phyloP scores from a whole-genome alignment of 2,888 invertebrate species.

The Brenthis hecate region DNA sequence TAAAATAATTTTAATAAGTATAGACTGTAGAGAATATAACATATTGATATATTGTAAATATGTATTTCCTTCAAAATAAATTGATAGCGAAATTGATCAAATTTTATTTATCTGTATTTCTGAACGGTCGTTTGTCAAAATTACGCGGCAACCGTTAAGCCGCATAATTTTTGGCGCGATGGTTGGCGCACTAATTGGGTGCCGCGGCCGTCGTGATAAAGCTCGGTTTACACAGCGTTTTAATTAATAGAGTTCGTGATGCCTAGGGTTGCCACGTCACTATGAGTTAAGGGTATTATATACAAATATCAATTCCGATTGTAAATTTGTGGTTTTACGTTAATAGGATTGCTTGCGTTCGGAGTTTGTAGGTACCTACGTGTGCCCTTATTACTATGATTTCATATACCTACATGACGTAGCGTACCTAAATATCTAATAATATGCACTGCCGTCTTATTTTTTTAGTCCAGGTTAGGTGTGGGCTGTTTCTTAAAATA shows the following conservation, averaged over 20 bases:
- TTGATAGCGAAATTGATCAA: constrained; percentile 33
- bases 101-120: constrained; percentile 56
- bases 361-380: not conserved
- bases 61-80: not conserved
- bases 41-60: not conserved
- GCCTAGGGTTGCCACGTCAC: constrained; percentile 51
- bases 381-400: not conserved
- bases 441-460: no score
- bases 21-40: not conserved
- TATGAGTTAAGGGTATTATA: constrained; percentile 34
- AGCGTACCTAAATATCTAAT: no score
- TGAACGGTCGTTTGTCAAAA: constrained; percentile 75
- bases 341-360: constrained; percentile 23
- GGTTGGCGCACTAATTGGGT: constrained; percentile 70
- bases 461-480: no score
- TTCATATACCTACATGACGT: no score
- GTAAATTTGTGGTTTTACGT: constrained; percentile 22
- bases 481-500: no score
- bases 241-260: constrained; percentile 79
- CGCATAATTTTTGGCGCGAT: constrained; percentile 78
- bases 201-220: constrained; percentile 67
- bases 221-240: constrained; percentile 79
- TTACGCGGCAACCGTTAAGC: constrained; percentile 75
- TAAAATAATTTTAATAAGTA: not conserved
- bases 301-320: constrained; percentile 28